Conservation (phyloP, 1,140 invertebrate species). For the Papilio helenus region DNA sequence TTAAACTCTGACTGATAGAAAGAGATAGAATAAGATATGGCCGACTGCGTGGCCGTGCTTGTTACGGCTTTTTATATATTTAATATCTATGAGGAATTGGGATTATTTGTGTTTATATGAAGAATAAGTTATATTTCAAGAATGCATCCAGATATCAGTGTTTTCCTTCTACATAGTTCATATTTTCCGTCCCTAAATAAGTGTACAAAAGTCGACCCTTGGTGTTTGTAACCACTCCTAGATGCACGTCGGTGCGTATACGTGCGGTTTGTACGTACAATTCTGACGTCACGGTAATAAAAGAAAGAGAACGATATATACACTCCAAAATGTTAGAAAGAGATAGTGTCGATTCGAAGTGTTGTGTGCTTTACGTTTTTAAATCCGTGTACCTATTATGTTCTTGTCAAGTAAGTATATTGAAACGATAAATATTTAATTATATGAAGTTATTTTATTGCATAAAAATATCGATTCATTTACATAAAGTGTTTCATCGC, state of each 20-base stretch:
- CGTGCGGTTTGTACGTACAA: not conserved
- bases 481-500: not conserved
- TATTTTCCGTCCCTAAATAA: not conserved
- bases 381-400: not conserved
- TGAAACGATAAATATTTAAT: not conserved
- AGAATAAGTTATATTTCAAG: not conserved
- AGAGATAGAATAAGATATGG: not conserved
- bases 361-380: not conserved
- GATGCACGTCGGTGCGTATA: not conserved
- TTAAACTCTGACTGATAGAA: not conserved
- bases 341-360: not conserved
- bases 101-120: not conserved
- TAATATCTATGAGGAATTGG: not conserved
- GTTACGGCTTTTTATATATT: not conserved
- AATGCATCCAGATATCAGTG: not conserved
- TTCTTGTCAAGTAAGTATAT: not conserved
- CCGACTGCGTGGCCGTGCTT: not conserved
- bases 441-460: not conserved
- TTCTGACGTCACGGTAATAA: conserved; percentile 5
- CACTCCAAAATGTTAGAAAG: not conserved
- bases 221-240: not conserved
- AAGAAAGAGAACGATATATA: not conserved
- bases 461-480: not conserved
- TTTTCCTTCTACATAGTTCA: not conserved
- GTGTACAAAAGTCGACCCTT: not conserved